Conservation (phyloP, 2,113 vertebrate genomes). For the Amazona guildingii region DNA sequence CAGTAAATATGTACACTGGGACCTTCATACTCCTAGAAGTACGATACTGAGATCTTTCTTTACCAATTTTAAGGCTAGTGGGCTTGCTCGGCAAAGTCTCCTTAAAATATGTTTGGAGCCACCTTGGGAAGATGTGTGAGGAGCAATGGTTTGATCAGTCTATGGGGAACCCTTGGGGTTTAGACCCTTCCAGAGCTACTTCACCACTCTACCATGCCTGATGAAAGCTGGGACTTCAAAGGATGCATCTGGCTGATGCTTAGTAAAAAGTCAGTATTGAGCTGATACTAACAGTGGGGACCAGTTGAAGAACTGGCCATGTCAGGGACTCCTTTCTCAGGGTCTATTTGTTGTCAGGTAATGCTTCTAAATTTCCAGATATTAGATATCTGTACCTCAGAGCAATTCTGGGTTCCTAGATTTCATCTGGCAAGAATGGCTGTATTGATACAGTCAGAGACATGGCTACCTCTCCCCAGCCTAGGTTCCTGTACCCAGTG, state of each 20-base stretch:
- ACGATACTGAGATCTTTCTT: neutral
- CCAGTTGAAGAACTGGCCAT: neutral
- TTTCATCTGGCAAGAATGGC: neutral
- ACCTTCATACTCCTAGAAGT: neutral
- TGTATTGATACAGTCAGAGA: neutral
- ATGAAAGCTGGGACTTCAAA: neutral
- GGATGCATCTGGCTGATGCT: neutral
- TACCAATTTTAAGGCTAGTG: neutral
- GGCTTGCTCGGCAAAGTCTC: neutral
- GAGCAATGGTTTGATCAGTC: neutral
- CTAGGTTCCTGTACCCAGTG: neutral
- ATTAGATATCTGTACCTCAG: neutral
- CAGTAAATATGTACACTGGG: neutral
- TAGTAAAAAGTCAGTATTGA: neutral
- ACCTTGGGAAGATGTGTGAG: neutral
- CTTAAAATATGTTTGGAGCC: neutral
- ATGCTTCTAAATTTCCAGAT: neutral
- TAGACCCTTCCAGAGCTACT: neutral
- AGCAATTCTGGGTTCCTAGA: neutral
- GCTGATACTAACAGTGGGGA: neutral
- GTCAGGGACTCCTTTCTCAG: neutral
- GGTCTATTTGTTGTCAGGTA: neutral
- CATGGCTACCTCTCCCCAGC: neutral
- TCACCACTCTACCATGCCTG: neutral
- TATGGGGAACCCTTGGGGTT: neutral